A percentile compares a stretch with the other conserved stretches of the same genome.
Evolutionary conservation across 64 coral and sea anemone species (phyloP).

Genomic region (Cladopsammia gracilis): DNA sequence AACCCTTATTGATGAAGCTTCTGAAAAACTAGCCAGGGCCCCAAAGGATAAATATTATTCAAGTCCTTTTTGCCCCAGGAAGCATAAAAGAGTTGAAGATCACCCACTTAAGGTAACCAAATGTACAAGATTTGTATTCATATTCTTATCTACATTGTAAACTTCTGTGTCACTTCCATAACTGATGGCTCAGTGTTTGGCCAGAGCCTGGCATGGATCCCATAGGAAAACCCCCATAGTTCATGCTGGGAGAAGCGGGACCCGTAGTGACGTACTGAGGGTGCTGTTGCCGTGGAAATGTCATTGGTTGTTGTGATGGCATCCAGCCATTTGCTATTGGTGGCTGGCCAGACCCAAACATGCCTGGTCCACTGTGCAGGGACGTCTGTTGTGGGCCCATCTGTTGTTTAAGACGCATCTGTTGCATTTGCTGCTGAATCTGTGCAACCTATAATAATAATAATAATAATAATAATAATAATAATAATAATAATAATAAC

Average conservation of each 20-base stretch:
- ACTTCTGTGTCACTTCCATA: constrained; percentile 62
- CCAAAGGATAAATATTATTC: too few relatives aligned
- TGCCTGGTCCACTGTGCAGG: constrained; percentile 4
- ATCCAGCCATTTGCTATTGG: constrained; percentile 28
- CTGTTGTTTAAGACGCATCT: constrained; percentile 59
- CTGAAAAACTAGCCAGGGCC: too few relatives aligned
- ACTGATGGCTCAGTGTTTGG: constrained; percentile 63
- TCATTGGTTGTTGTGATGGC: constrained; percentile 56
- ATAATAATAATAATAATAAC: too few relatives aligned
- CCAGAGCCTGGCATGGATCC: constrained; percentile 30
- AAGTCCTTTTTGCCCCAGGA: too few relatives aligned
- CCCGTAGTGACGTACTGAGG: constrained; percentile 68
- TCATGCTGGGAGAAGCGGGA: constrained; percentile 22
- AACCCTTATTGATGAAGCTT: too few relatives aligned
- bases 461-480: too few relatives aligned
- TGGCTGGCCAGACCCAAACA: constrained; percentile 10
- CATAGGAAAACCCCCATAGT: constrained; percentile 22
- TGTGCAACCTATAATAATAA: constrained; percentile 69
- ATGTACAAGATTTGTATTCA: constrained; percentile 10
- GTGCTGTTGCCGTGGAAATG: constrained; percentile 66
- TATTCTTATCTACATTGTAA: constrained; percentile 36
- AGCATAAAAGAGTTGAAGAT: too few relatives aligned
- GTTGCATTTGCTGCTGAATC: constrained; percentile 76
- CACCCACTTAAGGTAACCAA: not conserved
- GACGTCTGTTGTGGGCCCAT: not conserved